phyloP scores from a whole-genome alignment of 2,797 vertebrate species.

The Aselliscus stoliczkanus region DNA sequence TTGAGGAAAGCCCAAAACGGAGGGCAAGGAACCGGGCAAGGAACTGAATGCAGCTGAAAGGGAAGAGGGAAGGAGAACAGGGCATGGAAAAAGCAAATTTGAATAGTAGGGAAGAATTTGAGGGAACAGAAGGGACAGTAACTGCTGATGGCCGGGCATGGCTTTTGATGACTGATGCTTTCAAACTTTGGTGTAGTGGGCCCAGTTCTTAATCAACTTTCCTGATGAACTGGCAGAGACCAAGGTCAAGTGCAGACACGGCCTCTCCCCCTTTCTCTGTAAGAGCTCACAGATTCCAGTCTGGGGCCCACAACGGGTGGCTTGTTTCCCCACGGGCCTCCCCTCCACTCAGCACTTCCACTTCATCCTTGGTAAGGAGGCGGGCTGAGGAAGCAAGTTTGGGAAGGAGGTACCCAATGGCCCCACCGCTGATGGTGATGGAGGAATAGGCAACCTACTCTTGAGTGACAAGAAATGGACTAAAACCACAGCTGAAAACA shows the following conservation, averaged over 20 bases:
- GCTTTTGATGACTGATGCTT: not conserved
- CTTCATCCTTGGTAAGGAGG: not conserved
- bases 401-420: not conserved
- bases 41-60: no score
- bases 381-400: not conserved
- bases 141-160: not conserved
- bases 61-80: not conserved
- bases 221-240: not conserved
- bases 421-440: not conserved
- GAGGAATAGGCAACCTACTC: not conserved
- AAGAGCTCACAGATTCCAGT: not conserved
- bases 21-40: not conserved
- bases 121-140: not conserved
- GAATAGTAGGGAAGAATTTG: not conserved
- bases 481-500: not conserved
- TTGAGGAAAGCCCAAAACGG: not conserved
- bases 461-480: not conserved
- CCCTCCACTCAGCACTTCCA: not conserved
- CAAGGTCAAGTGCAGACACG: not conserved
- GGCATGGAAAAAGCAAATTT: not conserved
- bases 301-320: not conserved
- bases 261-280: not conserved
- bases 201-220: not conserved
- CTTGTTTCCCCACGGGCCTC: accelerated
- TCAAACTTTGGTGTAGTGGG: not conserved